These are phyloP conservation scores for Cyclura pinguis DNA, from an alignment of 2,797 vertebrate species.

Conservation along the genomic window DNA sequence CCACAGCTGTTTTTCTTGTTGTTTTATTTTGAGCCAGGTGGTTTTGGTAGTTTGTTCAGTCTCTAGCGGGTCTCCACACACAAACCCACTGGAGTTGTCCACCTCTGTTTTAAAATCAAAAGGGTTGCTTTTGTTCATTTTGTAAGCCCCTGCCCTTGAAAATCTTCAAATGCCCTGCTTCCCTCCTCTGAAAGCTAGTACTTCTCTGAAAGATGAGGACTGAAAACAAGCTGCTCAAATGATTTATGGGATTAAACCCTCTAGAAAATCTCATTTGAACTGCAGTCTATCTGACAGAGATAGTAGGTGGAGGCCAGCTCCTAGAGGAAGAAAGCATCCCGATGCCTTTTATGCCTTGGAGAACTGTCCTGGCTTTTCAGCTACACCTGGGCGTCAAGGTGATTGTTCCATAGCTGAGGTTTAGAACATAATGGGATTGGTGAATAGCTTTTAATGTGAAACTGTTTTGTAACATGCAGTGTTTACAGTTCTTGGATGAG, in stretches of 20 bases:
- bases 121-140: neutral
- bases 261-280: neutral
- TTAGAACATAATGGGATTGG: conserved; percentile 15
- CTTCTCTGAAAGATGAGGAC: neutral
- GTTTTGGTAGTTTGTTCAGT: too few relatives aligned
- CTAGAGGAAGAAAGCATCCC: conserved; percentile 7
- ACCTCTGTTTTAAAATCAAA: fast-evolving
- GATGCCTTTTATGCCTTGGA: neutral
- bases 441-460: neutral
- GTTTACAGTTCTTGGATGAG: neutral
- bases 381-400: neutral
- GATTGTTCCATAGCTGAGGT: conserved; percentile 20
- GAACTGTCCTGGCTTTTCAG: conserved; percentile 12
- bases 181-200: neutral
- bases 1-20: too few relatives aligned
- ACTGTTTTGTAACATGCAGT: neutral
- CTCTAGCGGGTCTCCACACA: too few relatives aligned
- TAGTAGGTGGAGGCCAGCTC: neutral
- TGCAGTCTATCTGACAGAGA: neutral
- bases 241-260: neutral
- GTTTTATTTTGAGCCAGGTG: too few relatives aligned
- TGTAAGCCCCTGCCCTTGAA: neutral
- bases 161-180: neutral
- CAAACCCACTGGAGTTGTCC: too few relatives aligned
- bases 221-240: conserved; percentile 2